These are phyloP conservation scores for Paraescarpia echinospica DNA, from an alignment of 1,140 invertebrate genomes.

Conservation along the genomic window DNA sequence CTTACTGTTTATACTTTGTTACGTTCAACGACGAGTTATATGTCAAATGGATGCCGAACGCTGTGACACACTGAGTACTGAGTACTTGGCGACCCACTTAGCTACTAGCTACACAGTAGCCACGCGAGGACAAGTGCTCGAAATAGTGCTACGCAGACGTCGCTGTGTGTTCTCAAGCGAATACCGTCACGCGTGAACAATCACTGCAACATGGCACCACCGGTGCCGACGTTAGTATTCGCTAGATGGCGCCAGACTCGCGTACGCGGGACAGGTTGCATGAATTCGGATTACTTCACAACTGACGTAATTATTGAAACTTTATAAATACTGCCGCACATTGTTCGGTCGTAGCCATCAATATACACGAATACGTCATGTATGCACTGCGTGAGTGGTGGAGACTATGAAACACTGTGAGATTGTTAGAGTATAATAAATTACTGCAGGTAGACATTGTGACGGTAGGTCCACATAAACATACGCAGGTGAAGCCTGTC, in stretches of 20 bases:
- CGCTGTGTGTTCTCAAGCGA: background rate
- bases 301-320: background rate
- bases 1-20: background rate
- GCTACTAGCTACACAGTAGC: slow-evolving; percentile 3
- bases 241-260: background rate
- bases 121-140: background rate
- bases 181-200: background rate
- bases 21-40: background rate
- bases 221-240: background rate
- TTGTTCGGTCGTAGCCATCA: background rate
- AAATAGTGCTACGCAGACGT: background rate
- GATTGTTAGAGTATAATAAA: background rate
- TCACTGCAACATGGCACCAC: background rate
- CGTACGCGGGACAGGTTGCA: background rate
- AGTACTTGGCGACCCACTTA: background rate
- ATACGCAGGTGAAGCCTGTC: background rate
- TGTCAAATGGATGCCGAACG: background rate
- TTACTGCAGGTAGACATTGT: background rate
- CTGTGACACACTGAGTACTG: background rate
- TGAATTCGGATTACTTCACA: background rate
- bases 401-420: background rate
- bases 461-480: background rate
- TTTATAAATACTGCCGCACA: background rate
- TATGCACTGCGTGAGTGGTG: background rate
- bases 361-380: background rate